Conservation (phyloP, 2,113 vertebrate genomes). For the Thryonomys swinderianus region DNA sequence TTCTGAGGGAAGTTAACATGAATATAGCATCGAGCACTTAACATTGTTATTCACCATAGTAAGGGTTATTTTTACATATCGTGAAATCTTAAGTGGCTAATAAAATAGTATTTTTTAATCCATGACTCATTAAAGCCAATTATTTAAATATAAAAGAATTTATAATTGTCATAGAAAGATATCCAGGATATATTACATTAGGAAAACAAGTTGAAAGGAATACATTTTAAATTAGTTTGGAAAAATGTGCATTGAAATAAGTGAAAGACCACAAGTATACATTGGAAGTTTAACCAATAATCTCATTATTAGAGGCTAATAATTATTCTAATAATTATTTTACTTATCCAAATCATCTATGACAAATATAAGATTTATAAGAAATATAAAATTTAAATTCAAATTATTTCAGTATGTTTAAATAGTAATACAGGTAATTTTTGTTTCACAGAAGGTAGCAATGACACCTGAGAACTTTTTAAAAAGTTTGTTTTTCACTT, state of each 20-base stretch:
- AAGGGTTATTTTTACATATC: constrained; percentile 51
- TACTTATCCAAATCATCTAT: background rate
- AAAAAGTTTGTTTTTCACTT: too few relatives aligned
- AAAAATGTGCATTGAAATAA: background rate
- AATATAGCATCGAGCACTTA: constrained; percentile 31
- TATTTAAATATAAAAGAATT: constrained; percentile 18
- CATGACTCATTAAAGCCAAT: background rate
- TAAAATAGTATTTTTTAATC: constrained; percentile 21
- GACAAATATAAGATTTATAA: background rate
- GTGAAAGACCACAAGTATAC: background rate
- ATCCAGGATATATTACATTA: background rate
- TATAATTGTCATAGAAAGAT: constrained; percentile 10
- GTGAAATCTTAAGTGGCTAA: background rate
- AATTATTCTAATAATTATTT: background rate
- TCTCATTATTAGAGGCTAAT: background rate
- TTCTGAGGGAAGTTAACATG: constrained; percentile 41
- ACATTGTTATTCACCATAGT: background rate
- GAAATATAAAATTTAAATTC: constrained; percentile 43
- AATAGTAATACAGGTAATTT: too few relatives aligned
- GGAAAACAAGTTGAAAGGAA: background rate
- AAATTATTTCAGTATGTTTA: too few relatives aligned
- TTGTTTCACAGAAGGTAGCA: too few relatives aligned
- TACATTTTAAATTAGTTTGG: constrained; percentile 32
- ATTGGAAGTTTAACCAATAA: background rate
- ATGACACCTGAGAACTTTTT: too few relatives aligned